phyloP scores from a whole-genome alignment of 2,113 vertebrate genomes.

The Hippoglossus stenolepis region DNA sequence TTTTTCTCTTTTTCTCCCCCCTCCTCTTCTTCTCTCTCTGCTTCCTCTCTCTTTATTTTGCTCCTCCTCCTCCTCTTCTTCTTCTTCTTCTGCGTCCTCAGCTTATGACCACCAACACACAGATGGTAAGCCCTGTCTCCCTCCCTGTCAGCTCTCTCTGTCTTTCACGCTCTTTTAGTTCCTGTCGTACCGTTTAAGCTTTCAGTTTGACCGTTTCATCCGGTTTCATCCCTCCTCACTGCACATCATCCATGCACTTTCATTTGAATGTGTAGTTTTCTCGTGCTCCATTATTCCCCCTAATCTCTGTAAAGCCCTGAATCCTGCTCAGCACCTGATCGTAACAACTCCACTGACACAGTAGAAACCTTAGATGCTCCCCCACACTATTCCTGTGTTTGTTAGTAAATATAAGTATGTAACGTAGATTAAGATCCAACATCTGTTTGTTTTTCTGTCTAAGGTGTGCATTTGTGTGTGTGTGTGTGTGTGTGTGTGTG shows the following conservation, averaged over 20 bases:
- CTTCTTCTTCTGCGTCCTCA: constrained; percentile 86
- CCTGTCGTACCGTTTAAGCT: constrained; percentile 66
- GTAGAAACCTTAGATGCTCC: constrained; percentile 56
- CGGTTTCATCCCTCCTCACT: constrained; percentile 60
- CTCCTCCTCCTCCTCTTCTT: constrained; percentile 64
- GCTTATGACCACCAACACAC: constrained; percentile 97
- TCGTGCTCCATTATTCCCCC: constrained; percentile 56
- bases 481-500: constrained; percentile 29
- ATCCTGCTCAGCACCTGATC: constrained; percentile 62
- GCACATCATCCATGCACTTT: constrained; percentile 59
- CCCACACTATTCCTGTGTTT: constrained; percentile 63
- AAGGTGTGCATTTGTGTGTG: constrained; percentile 59
- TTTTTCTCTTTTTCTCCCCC: constrained; percentile 72
- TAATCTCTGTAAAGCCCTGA: constrained; percentile 63
- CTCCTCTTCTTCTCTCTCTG: constrained; percentile 74
- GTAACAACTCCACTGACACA: constrained; percentile 57
- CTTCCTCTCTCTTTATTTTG: constrained; percentile 87
- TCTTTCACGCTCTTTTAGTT: constrained; percentile 67
- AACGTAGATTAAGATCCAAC: constrained; percentile 53
- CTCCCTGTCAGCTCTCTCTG: constrained; percentile 80
- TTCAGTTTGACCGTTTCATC: constrained; percentile 60
- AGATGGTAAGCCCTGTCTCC: constrained; percentile 95
- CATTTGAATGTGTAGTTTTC: constrained; percentile 68
- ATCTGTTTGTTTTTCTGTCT: constrained; percentile 67
- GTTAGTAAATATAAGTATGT: constrained; percentile 48